Percentiles rank a stretch among this genome's conserved stretches.
Evolutionary conservation across 1,140 invertebrate genomes (phyloP).

Genomic region (Teleogryllus occipitalis): DNA sequence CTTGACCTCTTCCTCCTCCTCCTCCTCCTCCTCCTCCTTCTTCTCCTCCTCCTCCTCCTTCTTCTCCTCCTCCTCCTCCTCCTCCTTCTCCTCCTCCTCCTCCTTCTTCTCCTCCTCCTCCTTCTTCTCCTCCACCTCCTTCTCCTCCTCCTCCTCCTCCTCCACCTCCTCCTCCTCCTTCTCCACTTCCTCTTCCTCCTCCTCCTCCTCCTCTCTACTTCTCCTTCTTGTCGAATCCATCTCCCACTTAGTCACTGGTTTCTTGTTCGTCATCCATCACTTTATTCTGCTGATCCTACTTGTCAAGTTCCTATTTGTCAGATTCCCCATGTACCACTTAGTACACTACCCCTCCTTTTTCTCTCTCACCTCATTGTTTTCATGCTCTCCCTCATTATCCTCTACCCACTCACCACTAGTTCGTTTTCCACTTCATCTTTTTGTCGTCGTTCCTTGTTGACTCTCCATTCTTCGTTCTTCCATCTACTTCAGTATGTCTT

Average conservation of each 20-base stretch:
- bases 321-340: no score
- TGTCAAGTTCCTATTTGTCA: no score
- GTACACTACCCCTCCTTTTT: no score
- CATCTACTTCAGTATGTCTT: no score
- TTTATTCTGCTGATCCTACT: no score
- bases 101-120: conserved; percentile 7
- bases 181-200: neutral
- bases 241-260: neutral
- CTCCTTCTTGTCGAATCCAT: neutral
- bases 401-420: no score
- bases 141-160: neutral
- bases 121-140: conserved; percentile 11
- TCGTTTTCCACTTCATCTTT: no score
- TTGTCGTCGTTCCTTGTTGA: no score
- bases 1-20: neutral
- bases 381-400: no score
- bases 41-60: conserved; percentile 14
- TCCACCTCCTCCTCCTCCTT: neutral
- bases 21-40: conserved; percentile 11
- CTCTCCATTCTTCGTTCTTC: no score
- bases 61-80: conserved; percentile 17
- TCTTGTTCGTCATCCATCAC: neutral
- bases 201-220: neutral
- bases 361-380: no score
- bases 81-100: neutral